Percentiles rank a stretch among this genome's conserved stretches.
Evolutionary conservation across 2,888 invertebrate genomes (phyloP).

Genomic region (Catocala sponsa): DNA sequence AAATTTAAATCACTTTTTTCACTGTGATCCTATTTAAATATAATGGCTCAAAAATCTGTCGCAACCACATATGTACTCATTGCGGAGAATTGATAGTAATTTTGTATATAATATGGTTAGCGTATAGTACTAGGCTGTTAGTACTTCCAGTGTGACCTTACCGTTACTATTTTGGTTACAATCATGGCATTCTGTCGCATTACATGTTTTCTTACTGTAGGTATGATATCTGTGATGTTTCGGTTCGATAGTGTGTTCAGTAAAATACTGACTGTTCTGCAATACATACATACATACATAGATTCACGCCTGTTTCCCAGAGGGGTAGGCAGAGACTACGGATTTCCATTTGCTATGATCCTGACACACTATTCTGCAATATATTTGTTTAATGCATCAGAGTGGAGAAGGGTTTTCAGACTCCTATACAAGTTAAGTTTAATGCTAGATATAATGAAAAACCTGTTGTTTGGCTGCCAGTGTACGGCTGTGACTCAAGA

Average conservation of each 20-base stretch:
- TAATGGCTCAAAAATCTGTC: conserved; percentile 83
- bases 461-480: no score
- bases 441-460: no score
- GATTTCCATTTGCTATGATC: no score
- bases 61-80: conserved; percentile 70
- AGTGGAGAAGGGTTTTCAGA: no score
- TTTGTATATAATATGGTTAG: conserved; percentile 77
- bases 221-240: conserved; percentile 83
- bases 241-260: conserved; percentile 65
- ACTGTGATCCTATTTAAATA: conserved; percentile 87
- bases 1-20: conserved; percentile 86
- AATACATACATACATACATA: no score
- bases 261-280: neutral
- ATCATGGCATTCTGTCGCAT: conserved; percentile 63
- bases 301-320: no score
- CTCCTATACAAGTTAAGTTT: no score
- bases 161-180: conserved; percentile 67
- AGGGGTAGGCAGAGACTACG: no score
- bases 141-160: conserved; percentile 85
- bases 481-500: no score
- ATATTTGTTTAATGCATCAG: no score
- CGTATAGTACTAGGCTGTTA: conserved; percentile 74
- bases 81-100: conserved; percentile 63
- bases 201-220: conserved; percentile 65
- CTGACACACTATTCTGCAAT: no score